Evolutionary conservation across 2,113 vertebrate species (phyloP).

Genomic region (Sorex araneus): DNA sequence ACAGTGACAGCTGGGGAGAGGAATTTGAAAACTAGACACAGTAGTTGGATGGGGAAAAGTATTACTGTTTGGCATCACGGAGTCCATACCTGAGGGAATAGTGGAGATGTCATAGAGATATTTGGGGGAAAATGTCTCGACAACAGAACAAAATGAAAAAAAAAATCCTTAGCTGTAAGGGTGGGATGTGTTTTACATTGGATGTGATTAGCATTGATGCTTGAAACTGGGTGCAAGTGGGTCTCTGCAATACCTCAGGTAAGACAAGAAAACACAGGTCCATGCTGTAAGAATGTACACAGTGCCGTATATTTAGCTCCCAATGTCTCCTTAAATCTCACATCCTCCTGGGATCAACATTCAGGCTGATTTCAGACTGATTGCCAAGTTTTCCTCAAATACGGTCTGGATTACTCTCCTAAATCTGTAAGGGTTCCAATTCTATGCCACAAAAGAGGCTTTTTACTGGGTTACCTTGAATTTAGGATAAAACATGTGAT

Average conservation of each 20-base stretch:
- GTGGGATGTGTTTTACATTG: not conserved
- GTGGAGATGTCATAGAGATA: too few relatives aligned
- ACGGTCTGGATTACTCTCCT: not conserved
- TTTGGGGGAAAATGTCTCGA: not conserved
- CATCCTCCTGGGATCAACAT: not conserved
- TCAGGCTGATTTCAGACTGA: not conserved
- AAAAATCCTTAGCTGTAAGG: not conserved
- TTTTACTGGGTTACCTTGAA: constrained; percentile 21
- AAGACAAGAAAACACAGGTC: not conserved
- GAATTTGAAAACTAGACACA: not conserved
- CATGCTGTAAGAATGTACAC: not conserved
- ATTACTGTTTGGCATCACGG: not conserved
- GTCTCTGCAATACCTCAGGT: not conserved
- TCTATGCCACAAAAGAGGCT: not conserved
- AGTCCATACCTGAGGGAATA: not conserved
- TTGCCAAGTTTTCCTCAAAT: not conserved
- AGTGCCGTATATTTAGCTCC: not conserved
- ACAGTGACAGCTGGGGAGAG: not conserved
- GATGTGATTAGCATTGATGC: not conserved
- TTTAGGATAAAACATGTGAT: not conserved
- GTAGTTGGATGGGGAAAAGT: not conserved
- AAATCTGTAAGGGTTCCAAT: not conserved
- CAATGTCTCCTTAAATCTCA: not conserved
- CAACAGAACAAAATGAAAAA: not conserved
- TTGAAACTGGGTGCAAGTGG: not conserved